Evolutionary conservation across 2,888 invertebrate species (phyloP).

Genomic region (Temnothorax ravouxi): DNA sequence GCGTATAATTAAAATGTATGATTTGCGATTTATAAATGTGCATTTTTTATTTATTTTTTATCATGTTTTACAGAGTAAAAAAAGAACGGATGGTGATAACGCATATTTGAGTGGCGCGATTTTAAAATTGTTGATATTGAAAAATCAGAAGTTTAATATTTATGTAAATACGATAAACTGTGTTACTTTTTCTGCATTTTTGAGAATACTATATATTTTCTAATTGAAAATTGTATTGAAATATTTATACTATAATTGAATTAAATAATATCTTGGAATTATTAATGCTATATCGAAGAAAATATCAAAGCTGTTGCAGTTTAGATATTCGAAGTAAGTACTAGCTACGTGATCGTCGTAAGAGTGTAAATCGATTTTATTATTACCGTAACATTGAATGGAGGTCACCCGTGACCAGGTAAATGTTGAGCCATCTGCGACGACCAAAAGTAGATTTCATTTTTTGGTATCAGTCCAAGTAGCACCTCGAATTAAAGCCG

Average conservation of each 20-base stretch:
- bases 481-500: conserved; percentile 49
- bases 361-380: conserved; percentile 71
- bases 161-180: background rate
- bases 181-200: background rate
- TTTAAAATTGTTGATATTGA: background rate
- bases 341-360: background rate
- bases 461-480: conserved; percentile 55
- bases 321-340: background rate
- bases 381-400: conserved; percentile 67
- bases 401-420: conserved; percentile 49
- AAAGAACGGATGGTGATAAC: background rate
- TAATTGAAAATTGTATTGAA: background rate
- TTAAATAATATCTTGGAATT: conserved; percentile 4
- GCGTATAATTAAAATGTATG: conserved; percentile 11
- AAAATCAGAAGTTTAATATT: background rate
- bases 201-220: background rate
- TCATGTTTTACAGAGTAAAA: background rate
- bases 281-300: background rate
- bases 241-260: background rate
- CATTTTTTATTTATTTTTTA: conserved; percentile 6
- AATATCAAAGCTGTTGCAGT: background rate
- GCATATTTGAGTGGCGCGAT: background rate
- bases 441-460: conserved; percentile 47
- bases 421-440: conserved; percentile 72
- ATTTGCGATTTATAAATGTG: background rate